phyloP scores from a whole-genome alignment of 2,113 vertebrate species.

The Cariama cristata region DNA sequence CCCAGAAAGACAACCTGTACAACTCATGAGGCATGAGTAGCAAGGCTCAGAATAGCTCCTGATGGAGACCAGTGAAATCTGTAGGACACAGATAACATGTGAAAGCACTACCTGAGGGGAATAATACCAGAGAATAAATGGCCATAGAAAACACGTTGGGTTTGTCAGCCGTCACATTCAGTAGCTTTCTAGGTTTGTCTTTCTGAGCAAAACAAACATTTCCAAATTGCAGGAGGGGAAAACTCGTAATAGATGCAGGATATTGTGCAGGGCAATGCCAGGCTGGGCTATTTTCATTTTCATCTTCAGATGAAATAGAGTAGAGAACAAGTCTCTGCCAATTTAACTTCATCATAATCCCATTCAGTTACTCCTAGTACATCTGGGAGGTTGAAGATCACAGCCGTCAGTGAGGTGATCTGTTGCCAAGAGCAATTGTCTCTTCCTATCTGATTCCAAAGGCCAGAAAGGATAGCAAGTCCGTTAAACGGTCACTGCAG shows the following conservation, averaged over 20 bases:
- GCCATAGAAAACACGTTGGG: not conserved
- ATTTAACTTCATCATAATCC: constrained; percentile 23
- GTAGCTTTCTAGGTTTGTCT: not conserved
- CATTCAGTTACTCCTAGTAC: not conserved
- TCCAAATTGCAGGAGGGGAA: not conserved
- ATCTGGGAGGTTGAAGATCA: not conserved
- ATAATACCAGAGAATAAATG: not conserved
- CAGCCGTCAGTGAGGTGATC: not conserved
- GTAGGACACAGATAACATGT: not conserved
- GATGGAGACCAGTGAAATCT: not conserved
- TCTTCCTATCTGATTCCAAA: not conserved
- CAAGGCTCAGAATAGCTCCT: not conserved
- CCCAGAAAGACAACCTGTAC: not conserved
- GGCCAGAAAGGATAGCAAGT: not conserved
- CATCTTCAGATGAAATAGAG: not conserved
- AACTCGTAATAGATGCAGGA: not conserved
- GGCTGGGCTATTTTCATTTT: not conserved
- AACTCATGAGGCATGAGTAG: not conserved
- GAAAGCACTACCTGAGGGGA: not conserved
- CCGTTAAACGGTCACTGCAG: not conserved
- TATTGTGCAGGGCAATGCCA: not conserved
- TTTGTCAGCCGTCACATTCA: not conserved
- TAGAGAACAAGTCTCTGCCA: not conserved
- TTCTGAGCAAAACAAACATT: not conserved
- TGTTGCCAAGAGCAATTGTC: constrained; percentile 27